Evolutionary conservation across 2,888 invertebrate species (phyloP).

Genomic region (Leucophora obtusa): DNA sequence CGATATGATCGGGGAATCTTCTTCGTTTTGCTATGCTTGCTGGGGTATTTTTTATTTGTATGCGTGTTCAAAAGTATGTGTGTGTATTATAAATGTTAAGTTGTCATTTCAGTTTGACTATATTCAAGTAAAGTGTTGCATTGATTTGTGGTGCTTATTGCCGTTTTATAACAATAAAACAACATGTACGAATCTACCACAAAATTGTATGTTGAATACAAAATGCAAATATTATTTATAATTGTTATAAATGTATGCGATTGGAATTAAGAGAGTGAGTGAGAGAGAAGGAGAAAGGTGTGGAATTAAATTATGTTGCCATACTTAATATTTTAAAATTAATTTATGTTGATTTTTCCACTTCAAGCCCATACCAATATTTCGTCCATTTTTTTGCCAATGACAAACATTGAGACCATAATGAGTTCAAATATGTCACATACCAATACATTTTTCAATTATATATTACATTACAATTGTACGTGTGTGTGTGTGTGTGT

Average conservation of each 20-base stretch:
- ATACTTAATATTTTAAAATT: constrained; percentile 50
- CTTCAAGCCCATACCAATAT: background rate
- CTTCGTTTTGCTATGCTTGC: no score
- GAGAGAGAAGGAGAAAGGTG: background rate
- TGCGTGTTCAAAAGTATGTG: background rate
- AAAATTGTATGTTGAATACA: constrained; percentile 36
- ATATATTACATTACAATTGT: constrained; percentile 27
- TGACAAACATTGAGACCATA: constrained; percentile 52
- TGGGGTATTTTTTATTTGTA: background rate
- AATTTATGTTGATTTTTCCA: constrained; percentile 48
- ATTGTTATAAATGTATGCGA: constrained; percentile 42
- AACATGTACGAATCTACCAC: constrained; percentile 9
- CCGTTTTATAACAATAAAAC: constrained; percentile 25
- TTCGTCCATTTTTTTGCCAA: constrained; percentile 6
- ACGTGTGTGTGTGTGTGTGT: background rate
- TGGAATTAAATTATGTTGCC: constrained; percentile 19
- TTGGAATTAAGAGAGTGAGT: background rate
- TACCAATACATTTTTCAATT: constrained; percentile 13
- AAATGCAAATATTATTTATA: constrained; percentile 55
- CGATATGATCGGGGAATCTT: no score
- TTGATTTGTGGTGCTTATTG: constrained; percentile 56
- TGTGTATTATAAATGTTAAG: constrained; percentile 23
- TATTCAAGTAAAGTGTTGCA: constrained; percentile 44
- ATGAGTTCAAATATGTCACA: constrained; percentile 57
- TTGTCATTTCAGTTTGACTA: constrained; percentile 51